Evolutionary conservation across 2,797 vertebrate genomes (phyloP), one percentile per base, ranked within the genome.

Genomic region (Euphonia xanthogaster): DNA sequence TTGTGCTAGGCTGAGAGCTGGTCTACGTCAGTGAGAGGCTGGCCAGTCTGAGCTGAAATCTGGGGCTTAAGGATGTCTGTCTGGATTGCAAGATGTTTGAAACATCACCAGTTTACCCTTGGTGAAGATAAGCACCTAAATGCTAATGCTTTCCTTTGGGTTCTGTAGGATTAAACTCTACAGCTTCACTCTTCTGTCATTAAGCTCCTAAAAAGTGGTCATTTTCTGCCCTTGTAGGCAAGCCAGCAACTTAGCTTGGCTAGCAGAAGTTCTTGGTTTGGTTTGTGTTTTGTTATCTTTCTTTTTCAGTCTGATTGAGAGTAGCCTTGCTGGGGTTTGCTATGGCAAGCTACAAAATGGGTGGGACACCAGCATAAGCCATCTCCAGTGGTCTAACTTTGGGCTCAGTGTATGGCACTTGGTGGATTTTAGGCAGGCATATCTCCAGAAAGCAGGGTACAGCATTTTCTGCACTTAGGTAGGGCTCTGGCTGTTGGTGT

Each of bases 1-100:
- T 44, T 3, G 2, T 66, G 48, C 44, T 44, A 28, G 40, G 22
- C 33, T 33, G 13, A 53, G 15, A 28, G 21, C 13, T 58, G 61
- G 4, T 7, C 45, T 73, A 3, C 0, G 0, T 39, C 47, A 47
- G 20, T 15, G 51, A 62, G 47, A 55, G 16, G 18, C 33, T 73
- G 57, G 6, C 20, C 8, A 54, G 24, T 9, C 14, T 65, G 35
- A 70, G 7, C 18, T 47, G 9, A 33, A 71, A 58, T 6, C 10
- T 31, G 30, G 15, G 10, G 11, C 3, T 68, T 68, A 54, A 78
- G 28, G 30, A 28, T 72, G 31, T 37, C 7, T 53, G 9, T 37
- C 18, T 65, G 39, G 25, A 28, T 37, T 53, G 8, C 17, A 58
- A 78, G 42, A 3, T 44, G 14, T 71, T 74, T 63, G 50, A 63